phyloP scores from a whole-genome alignment of 1,140 invertebrate genomes.

The Polypedilum vanderplanki region DNA sequence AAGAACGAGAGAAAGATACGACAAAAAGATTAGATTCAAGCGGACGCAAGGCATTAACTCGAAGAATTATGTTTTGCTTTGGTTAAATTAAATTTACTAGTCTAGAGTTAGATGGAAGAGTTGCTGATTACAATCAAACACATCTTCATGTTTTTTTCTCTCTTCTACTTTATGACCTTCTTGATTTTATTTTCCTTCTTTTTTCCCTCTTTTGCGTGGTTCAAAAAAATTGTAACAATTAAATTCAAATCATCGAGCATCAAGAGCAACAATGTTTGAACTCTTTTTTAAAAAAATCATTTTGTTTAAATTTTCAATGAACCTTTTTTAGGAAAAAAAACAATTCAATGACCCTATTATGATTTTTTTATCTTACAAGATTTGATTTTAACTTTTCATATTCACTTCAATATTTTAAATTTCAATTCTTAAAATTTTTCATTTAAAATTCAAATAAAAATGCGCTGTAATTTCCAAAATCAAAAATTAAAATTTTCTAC shows the following conservation, averaged over 20 bases:
- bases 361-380: background rate
- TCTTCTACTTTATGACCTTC: conserved; percentile 10
- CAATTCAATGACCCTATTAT: background rate
- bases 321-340: too few relatives aligned
- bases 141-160: background rate
- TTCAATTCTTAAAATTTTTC: background rate
- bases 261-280: too few relatives aligned
- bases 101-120: background rate
- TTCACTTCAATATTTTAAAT: background rate
- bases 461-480: background rate
- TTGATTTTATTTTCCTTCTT: background rate
- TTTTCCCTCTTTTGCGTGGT: background rate
- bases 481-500: conserved; percentile 15
- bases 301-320: too few relatives aligned
- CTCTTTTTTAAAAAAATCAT: too few relatives aligned
- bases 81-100: conserved; percentile 24
- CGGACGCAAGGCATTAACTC: conserved; percentile 26
- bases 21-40: conserved; percentile 22
- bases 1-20: background rate
- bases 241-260: too few relatives aligned
- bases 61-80: conserved; percentile 27
- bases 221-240: too few relatives aligned
- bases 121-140: conserved; percentile 1
- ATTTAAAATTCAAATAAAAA: background rate
- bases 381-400: background rate